phyloP scores from a whole-genome alignment of 2,113 vertebrate genomes.

The Cryptomyrus ogoouensis region DNA sequence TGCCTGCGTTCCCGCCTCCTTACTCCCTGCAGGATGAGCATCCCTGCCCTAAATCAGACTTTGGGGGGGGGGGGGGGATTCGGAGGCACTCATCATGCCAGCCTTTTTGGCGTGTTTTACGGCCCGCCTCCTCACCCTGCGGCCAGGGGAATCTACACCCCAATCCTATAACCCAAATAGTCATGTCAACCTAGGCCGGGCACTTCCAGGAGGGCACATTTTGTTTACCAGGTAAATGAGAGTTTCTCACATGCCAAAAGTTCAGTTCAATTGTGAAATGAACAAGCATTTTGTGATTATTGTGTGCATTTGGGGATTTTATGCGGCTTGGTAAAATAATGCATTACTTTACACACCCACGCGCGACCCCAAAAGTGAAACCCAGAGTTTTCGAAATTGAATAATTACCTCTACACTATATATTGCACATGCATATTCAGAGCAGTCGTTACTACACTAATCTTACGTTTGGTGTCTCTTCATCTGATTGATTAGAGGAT shows the following conservation, averaged over 20 bases:
- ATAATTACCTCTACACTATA: background rate
- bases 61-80: background rate
- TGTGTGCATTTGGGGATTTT: background rate
- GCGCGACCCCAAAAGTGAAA: background rate
- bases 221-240: background rate
- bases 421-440: background rate
- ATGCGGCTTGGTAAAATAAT: background rate
- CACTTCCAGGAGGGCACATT: background rate
- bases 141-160: slow-evolving; percentile 28
- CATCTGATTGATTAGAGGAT: background rate
- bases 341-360: background rate
- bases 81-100: slow-evolving; percentile 10
- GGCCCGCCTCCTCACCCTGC: slow-evolving; percentile 21
- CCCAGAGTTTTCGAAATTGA: background rate
- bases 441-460: background rate
- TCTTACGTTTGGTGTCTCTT: background rate
- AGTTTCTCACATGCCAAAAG: background rate
- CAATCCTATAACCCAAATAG: slow-evolving; percentile 25
- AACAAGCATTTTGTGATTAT: background rate
- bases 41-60: slow-evolving; percentile 11
- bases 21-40: slow-evolving; percentile 22
- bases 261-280: background rate
- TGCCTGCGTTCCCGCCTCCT: slow-evolving; percentile 26
- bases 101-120: slow-evolving; percentile 6
- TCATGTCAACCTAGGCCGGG: background rate